Evolutionary conservation across 2,113 vertebrate species (phyloP), one percentile per base, ranked within the genome.

Genomic region (Gadus chalcogrammus): DNA sequence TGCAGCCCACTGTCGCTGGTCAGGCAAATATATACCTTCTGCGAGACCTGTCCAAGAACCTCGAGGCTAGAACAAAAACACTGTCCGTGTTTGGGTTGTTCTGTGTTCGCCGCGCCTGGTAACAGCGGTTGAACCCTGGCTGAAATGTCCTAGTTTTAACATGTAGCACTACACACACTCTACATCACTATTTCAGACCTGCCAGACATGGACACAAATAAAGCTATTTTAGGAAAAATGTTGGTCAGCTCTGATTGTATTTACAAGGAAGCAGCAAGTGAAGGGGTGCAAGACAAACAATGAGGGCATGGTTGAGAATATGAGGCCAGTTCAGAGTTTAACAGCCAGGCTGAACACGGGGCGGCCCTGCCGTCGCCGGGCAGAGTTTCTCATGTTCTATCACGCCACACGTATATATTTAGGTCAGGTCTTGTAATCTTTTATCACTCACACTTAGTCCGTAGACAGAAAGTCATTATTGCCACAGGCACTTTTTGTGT

Each of bases 321-420:
- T 71, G 73, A 80, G 60, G 73, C 22, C 75, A 75, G 72, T 66
- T 65, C 56, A 75, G 64, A 73, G 72, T 80, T 71, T 85, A 71
- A 74, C 69, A 65, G 28, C 42, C 61, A 58, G 56, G 61, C 64
- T 69, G 71, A 74, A 73, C 74, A 70, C 27, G 24, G 31, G 15
- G 64, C 28, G 58, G 56, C 16, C 62, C n/a, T 82, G 12, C 20
- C 7, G 1, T 27, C 22, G 12, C 24, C 11, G n/a, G 22, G 59
- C 59, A 18, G 20, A n/a, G 68, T 70, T 85, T 67, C 72, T 74
- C 71, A 48, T 88, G 80, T 91, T 92, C 87, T 89, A 83, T 83
- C 85, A 85, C 74, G 69, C 64, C 67, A 71, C 67, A 69, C 80
- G 66, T 84, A 83, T 84, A 83, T 82, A 85, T 88, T 92, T 87